phyloP scores from a whole-genome alignment of 2,888 invertebrate species.

The Pycnomerus fuliginosus region DNA sequence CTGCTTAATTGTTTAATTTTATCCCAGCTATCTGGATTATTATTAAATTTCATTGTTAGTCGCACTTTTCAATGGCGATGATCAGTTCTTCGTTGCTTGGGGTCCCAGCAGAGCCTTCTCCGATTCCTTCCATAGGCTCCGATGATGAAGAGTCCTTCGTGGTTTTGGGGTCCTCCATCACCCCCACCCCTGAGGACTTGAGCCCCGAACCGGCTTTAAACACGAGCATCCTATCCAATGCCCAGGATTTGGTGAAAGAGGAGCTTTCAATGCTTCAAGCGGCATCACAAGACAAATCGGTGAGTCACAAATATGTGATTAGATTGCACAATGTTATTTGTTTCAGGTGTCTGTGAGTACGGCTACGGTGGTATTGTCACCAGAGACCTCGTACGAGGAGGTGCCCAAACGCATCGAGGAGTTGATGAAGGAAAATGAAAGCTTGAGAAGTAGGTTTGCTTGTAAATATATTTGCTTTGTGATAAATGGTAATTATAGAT shows the following conservation, averaged over 20 bases:
- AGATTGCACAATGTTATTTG: too few species aligned
- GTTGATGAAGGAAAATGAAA: conserved; percentile 40
- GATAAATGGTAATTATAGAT: too few species aligned
- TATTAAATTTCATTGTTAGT: too few species aligned
- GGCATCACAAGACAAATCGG: too few species aligned
- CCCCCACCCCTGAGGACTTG: conserved; percentile 2
- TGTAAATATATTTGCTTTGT: too few species aligned
- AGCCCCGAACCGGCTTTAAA: conserved; percentile 1
- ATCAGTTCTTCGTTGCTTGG: too few species aligned
- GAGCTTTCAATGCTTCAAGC: conserved; percentile 3
- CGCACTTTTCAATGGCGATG: too few species aligned
- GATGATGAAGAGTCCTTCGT: conserved; percentile 19
- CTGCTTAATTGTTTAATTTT: too few species aligned
- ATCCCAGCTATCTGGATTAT: too few species aligned
- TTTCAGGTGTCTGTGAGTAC: too few species aligned
- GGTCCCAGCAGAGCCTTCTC: not conserved
- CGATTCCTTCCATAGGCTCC: conserved; percentile 4
- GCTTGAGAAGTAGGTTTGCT: conserved; percentile 43
- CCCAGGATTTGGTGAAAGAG: conserved; percentile 5
- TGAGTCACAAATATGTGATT: too few species aligned
- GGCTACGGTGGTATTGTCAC: too few species aligned
- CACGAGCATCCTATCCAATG: conserved; percentile 5
- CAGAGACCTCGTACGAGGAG: conserved; percentile 77
- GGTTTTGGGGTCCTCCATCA: conserved; percentile 3
- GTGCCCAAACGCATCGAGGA: conserved; percentile 41